phyloP scores from a whole-genome alignment of 2,797 vertebrate genomes.

The Euphonia xanthogaster region DNA sequence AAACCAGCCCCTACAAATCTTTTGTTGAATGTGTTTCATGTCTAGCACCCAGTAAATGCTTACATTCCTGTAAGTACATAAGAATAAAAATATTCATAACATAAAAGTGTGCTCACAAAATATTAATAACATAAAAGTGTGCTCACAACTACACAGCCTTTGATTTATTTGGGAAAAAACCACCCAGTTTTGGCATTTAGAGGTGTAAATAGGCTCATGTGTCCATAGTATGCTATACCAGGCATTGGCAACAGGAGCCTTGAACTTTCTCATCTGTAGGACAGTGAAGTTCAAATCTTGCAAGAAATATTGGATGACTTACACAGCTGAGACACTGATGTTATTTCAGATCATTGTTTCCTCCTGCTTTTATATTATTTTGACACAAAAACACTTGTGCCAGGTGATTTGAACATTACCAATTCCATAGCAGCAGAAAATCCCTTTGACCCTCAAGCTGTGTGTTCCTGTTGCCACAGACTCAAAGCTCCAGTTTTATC shows the following conservation, averaged over 20 bases:
- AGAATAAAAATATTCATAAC: background rate
- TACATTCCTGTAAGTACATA: background rate
- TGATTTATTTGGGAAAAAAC: background rate
- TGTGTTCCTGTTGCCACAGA: fast-evolving
- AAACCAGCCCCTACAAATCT: background rate
- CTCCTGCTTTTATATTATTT: background rate
- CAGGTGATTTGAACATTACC: background rate
- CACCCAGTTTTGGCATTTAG: background rate
- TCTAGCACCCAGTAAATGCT: background rate
- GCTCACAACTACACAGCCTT: background rate
- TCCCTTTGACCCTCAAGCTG: background rate
- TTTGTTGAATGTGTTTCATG: background rate
- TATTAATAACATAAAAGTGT: background rate
- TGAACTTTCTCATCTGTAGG: background rate
- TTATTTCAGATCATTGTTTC: background rate
- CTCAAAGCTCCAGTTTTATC: background rate
- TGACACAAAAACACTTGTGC: background rate
- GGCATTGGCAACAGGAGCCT: background rate
- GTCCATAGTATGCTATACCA: background rate
- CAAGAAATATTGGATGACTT: background rate
- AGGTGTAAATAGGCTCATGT: background rate
- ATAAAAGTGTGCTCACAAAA: background rate
- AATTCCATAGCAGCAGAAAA: background rate
- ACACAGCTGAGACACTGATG: background rate
- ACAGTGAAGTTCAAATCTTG: background rate